Conservation (phyloP, 2,888 invertebrate species). For the Drosophila melanosoma region DNA sequence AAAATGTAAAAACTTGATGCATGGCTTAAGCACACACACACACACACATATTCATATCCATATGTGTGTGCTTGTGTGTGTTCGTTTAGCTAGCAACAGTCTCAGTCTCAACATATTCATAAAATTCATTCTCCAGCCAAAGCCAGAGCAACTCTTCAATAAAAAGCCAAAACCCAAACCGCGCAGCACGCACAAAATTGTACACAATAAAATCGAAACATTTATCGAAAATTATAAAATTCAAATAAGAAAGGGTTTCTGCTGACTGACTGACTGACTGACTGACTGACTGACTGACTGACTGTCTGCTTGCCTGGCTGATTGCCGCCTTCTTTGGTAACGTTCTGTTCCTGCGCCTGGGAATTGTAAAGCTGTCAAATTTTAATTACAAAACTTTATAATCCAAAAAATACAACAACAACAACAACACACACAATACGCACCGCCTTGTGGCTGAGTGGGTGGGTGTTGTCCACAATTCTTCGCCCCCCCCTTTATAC, state of each 20-base stretch:
- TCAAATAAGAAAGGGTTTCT: slow-evolving; percentile 70
- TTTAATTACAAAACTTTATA: slow-evolving; percentile 80
- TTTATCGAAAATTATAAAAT: slow-evolving; percentile 79
- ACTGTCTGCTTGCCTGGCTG: not conserved
- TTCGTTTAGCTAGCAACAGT: slow-evolving; percentile 1
- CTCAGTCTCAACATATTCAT: slow-evolving; percentile 19
- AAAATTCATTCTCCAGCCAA: slow-evolving; percentile 19
- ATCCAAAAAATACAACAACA: slow-evolving; percentile 78
- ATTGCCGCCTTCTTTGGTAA: slow-evolving; percentile 11
- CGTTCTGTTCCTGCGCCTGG: slow-evolving; percentile 56
- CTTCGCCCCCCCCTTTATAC: not conserved
- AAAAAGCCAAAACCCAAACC: not conserved
- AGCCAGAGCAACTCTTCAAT: slow-evolving; percentile 38
- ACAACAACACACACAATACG: slow-evolving; percentile 27
- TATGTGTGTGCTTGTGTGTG: not conserved
- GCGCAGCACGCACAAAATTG: slow-evolving; percentile 49
- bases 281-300: slow-evolving; percentile 14
- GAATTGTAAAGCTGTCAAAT: slow-evolving; percentile 80
- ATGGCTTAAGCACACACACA: slow-evolving; percentile 15
- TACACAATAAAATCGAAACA: slow-evolving; percentile 78
- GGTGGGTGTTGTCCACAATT: not conserved
- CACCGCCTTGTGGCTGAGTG: not conserved
- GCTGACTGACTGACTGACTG: not conserved
- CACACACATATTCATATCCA: not conserved
- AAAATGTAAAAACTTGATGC: slow-evolving; percentile 55